These are phyloP conservation scores for Pterocles burchelli DNA, from an alignment of 2,113 vertebrate genomes.

Conservation along the genomic window DNA sequence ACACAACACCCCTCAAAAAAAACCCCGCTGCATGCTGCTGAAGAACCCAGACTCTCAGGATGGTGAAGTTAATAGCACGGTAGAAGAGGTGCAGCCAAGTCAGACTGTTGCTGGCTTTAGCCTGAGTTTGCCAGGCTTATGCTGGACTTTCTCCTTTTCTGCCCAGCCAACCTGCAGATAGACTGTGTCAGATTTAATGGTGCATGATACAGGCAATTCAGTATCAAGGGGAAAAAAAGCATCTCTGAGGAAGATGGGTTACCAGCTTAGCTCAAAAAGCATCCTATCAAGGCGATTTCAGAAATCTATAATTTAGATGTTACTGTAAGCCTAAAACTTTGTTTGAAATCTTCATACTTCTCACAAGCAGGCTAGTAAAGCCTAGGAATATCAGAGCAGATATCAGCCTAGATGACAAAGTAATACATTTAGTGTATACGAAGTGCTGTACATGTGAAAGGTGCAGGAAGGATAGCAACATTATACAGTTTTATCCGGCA, in stretches of 20 bases:
- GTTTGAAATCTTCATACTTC: constrained; percentile 50
- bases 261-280: constrained; percentile 42
- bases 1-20: not conserved
- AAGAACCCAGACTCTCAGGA: not conserved
- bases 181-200: constrained; percentile 24
- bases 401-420: constrained; percentile 53
- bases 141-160: not conserved
- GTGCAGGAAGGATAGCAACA: constrained; percentile 3
- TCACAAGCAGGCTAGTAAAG: constrained; percentile 49
- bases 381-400: constrained; percentile 21
- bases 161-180: not conserved
- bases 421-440: constrained; percentile 24
- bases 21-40: not conserved
- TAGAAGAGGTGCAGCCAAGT: not conserved
- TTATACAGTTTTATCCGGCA: constrained; percentile 10
- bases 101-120: not conserved
- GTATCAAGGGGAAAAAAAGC: not conserved
- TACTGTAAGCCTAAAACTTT: constrained; percentile 54
- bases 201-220: constrained; percentile 38
- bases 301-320: constrained; percentile 49
- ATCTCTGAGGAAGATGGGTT: constrained; percentile 8
- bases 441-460: constrained; percentile 5
- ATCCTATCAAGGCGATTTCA: not conserved
- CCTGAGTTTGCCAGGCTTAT: not conserved
- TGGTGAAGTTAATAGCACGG: not conserved